Evolutionary conservation across 2,888 invertebrate genomes (phyloP).

Genomic region (Morpho achilles): DNA sequence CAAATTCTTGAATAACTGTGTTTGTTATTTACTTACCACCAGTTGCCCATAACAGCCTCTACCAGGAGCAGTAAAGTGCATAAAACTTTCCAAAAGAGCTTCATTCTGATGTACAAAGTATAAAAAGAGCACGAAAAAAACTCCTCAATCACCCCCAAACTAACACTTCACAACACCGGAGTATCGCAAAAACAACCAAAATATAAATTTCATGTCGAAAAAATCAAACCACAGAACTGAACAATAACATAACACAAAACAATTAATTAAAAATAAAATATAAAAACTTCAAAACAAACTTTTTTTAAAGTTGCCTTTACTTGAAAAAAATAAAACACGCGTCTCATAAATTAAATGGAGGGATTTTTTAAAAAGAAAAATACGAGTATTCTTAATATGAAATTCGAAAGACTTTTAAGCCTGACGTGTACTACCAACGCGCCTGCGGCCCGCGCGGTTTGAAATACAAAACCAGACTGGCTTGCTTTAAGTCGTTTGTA

Average conservation of each 20-base stretch:
- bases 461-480: slow-evolving; percentile 76
- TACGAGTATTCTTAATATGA: slow-evolving; percentile 40
- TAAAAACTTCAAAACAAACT: slow-evolving; percentile 59
- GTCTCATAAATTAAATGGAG: slow-evolving; percentile 30
- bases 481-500: slow-evolving; percentile 67
- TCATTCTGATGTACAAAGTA: slow-evolving; percentile 54
- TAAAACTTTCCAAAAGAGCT: slow-evolving; percentile 65
- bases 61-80: slow-evolving; percentile 54
- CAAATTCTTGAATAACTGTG: too few species aligned
- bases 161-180: slow-evolving; percentile 36
- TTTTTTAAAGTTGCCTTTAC: slow-evolving; percentile 43
- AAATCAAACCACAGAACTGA: slow-evolving; percentile 50
- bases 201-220: slow-evolving; percentile 36
- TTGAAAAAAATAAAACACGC: slow-evolving; percentile 42
- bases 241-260: slow-evolving; percentile 52
- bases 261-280: slow-evolving; percentile 47
- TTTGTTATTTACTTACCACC: slow-evolving; percentile 60
- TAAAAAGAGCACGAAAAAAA: slow-evolving; percentile 35
- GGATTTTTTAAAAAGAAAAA: slow-evolving; percentile 16
- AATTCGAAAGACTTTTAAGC: slow-evolving; percentile 54
- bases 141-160: slow-evolving; percentile 39
- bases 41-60: slow-evolving; percentile 61
- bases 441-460: slow-evolving; percentile 66
- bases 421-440: slow-evolving; percentile 46
- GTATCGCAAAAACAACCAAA: slow-evolving; percentile 39